phyloP scores from a whole-genome alignment of 2,113 vertebrate species.

The Danio rerio region DNA sequence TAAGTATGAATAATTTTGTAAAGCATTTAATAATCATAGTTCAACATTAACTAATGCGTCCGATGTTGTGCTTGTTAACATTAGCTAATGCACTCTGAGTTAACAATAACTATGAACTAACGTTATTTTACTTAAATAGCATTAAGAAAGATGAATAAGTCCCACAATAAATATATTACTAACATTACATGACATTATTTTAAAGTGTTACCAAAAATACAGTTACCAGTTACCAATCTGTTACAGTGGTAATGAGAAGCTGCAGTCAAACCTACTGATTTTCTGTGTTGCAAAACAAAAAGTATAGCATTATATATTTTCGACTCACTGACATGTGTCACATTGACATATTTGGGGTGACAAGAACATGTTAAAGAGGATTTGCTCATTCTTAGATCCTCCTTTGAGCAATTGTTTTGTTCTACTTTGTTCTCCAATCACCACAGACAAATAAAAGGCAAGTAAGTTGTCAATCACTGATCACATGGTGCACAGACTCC shows the following conservation, averaged over 20 bases:
- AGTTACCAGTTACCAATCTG: too few relatives aligned
- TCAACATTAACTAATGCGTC: too few relatives aligned
- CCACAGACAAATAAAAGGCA: conserved; percentile 8
- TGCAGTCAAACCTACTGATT: neutral
- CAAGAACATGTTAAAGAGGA: neutral
- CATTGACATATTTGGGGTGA: conserved; percentile 21
- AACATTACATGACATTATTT: too few relatives aligned
- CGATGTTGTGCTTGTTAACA: too few relatives aligned
- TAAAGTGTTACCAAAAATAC: too few relatives aligned
- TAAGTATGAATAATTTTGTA: too few relatives aligned
- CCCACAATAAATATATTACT: too few relatives aligned
- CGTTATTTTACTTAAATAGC: too few relatives aligned
- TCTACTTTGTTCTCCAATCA: conserved; percentile 17
- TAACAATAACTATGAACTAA: too few relatives aligned
- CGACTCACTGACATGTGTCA: neutral
- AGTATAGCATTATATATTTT: neutral
- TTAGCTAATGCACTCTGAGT: too few relatives aligned
- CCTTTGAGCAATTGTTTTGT: neutral
- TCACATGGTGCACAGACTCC: conserved; percentile 21
- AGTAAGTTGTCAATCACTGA: conserved; percentile 22
- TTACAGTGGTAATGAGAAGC: neutral
- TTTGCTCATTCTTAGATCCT: neutral
- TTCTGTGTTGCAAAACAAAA: neutral
- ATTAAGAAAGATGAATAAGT: too few relatives aligned
- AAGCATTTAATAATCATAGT: too few relatives aligned